Conservation (phyloP, 2,888 invertebrate genomes). For the Chloroclysta siterata region DNA sequence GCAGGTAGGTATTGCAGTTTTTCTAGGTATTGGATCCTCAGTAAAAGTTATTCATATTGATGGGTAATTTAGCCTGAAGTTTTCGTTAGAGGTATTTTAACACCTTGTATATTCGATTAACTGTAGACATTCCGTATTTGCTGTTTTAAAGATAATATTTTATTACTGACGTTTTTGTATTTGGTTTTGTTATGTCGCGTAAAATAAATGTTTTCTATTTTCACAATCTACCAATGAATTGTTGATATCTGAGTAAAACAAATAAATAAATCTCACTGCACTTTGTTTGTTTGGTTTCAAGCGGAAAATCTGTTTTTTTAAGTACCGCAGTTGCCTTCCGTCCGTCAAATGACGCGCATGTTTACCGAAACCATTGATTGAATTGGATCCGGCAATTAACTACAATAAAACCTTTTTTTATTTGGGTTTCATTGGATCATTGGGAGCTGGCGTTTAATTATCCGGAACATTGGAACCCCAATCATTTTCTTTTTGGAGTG, state of each 20-base stretch:
- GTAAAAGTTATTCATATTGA: no score
- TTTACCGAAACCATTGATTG: conserved; percentile 15
- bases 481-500: conserved; percentile 50
- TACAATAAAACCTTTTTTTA: conserved; percentile 10
- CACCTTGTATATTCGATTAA: conserved; percentile 9
- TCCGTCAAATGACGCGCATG: conserved; percentile 4
- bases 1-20: no score
- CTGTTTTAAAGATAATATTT: no score
- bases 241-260: neutral
- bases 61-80: no score
- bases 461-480: conserved; percentile 60
- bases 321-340: neutral
- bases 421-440: conserved; percentile 15
- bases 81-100: no score
- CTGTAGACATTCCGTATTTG: neutral
- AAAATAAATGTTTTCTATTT: no score
- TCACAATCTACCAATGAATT: neutral
- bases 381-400: conserved; percentile 12
- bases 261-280: neutral
- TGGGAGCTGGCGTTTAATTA: conserved; percentile 59
- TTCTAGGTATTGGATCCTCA: no score
- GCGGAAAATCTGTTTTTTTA: neutral
- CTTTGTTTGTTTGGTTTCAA: neutral
- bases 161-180: no score
- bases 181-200: no score